Conservation (phyloP, 2,797 vertebrate genomes). For the Oreonectes daqikongensis region DNA sequence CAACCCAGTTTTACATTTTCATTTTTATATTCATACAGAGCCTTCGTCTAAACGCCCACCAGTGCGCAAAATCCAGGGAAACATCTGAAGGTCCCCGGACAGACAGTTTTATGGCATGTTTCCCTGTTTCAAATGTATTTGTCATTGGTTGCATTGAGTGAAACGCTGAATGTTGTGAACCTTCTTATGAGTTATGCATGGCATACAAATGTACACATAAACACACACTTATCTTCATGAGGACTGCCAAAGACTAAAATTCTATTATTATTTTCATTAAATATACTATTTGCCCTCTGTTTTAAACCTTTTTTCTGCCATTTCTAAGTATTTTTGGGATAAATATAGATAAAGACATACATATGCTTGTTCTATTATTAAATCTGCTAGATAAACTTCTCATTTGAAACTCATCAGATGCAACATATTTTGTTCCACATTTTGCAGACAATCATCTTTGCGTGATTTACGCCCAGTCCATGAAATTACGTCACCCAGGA, state of each 20-base stretch:
- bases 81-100: not conserved
- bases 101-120: not conserved
- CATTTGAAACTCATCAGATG: not conserved
- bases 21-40: slow-evolving; percentile 27
- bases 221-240: too few relatives aligned
- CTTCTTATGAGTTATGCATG: too few relatives aligned
- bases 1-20: slow-evolving; percentile 47
- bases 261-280: too few relatives aligned
- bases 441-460: not conserved
- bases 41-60: slow-evolving; percentile 38
- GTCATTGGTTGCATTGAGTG: not conserved
- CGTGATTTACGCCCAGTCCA: not conserved
- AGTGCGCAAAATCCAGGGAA: slow-evolving; percentile 23
- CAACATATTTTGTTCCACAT: not conserved
- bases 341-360: too few relatives aligned
- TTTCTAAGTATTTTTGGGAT: too few relatives aligned
- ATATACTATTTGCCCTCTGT: too few relatives aligned
- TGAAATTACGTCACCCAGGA: not conserved
- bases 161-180: not conserved
- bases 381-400: not conserved
- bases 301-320: too few relatives aligned
- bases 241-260: too few relatives aligned
- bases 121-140: not conserved
- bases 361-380: not conserved
- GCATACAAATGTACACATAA: too few relatives aligned